Conservation (phyloP, 2,888 invertebrate species). For the Ennomos quercinarius region DNA sequence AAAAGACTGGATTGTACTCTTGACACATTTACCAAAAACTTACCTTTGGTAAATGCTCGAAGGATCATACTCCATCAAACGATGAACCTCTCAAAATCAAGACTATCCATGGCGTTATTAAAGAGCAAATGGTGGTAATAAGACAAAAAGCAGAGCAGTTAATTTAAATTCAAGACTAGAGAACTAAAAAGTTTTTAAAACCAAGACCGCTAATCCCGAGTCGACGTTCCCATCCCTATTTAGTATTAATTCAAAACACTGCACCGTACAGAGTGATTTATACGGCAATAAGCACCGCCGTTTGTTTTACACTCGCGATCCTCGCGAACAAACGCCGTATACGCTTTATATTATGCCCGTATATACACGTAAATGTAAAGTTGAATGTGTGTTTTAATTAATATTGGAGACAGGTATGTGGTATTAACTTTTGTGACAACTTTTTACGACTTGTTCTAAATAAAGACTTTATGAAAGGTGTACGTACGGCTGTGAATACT, state of each 20-base stretch:
- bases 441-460: background rate
- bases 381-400: constrained; percentile 20
- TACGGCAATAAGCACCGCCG: constrained; percentile 47
- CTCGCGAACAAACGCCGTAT: constrained; percentile 29
- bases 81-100: too few relatives aligned
- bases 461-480: too few relatives aligned
- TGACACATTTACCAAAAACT: too few relatives aligned
- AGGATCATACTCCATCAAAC: too few relatives aligned
- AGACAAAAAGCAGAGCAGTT: too few relatives aligned
- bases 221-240: constrained; percentile 19
- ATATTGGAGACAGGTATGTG: constrained; percentile 1
- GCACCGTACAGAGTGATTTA: constrained; percentile 50
- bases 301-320: constrained; percentile 34
- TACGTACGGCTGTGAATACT: too few relatives aligned
- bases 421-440: background rate
- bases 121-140: too few relatives aligned
- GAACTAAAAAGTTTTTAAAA: too few relatives aligned
- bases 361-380: constrained; percentile 2
- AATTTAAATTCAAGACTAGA: too few relatives aligned
- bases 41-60: too few relatives aligned
- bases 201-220: constrained; percentile 12
- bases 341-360: constrained; percentile 20
- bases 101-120: too few relatives aligned
- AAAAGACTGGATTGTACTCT: too few relatives aligned
- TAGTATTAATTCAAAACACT: constrained; percentile 37